phyloP scores from a whole-genome alignment of 1,140 invertebrate species.

The Melipona quadrifasciata region DNA sequence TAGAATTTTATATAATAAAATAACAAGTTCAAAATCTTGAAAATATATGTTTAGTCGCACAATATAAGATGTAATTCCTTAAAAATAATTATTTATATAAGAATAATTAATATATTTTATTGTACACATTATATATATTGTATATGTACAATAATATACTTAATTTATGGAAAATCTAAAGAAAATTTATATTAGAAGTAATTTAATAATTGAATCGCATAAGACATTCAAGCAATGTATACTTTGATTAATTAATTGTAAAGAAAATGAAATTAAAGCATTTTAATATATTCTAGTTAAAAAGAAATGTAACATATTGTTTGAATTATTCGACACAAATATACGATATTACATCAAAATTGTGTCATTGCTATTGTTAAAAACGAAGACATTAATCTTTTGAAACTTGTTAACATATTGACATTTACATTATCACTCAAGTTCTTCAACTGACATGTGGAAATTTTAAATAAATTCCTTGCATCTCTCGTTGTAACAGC shows the following conservation, averaged over 20 bases:
- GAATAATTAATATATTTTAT: constrained; percentile 1
- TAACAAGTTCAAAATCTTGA: not conserved
- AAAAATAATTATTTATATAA: not conserved
- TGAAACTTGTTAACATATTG: not conserved
- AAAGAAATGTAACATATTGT: constrained; percentile 2
- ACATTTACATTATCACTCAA: not conserved
- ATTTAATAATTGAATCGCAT: not conserved
- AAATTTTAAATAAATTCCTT: constrained; percentile 19
- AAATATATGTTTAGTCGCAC: not conserved
- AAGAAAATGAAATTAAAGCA: not conserved
- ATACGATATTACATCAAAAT: not conserved
- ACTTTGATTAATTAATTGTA: not conserved
- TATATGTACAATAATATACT: not conserved
- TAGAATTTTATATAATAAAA: no score
- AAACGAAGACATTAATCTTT: not conserved
- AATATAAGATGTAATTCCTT: not conserved
- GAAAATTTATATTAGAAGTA: not conserved
- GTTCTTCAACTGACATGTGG: not conserved
- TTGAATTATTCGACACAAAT: not conserved
- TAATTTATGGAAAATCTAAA: no score
- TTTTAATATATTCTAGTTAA: not conserved
- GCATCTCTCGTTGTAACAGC: constrained; percentile 30
- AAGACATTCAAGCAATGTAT: not conserved
- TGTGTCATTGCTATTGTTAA: not conserved
- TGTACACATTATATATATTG: no score